Evolutionary conservation across 2,113 vertebrate species (phyloP).

Genomic region (Butorides virescens): DNA sequence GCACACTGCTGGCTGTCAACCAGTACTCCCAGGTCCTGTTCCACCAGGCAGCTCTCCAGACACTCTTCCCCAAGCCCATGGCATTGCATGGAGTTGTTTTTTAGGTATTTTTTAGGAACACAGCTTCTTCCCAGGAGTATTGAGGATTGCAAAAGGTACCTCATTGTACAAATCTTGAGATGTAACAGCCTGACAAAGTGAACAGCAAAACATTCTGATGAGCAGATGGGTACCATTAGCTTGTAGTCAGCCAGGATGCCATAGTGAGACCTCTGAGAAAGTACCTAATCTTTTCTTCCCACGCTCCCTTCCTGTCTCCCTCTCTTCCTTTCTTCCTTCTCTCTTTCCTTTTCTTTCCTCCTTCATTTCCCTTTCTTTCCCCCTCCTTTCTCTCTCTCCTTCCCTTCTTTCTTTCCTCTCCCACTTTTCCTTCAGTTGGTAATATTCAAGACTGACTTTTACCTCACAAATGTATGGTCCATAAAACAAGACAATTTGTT

Average conservation of each 20-base stretch:
- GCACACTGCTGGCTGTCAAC: too few species aligned
- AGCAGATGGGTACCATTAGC: background rate
- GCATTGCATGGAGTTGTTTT: too few species aligned
- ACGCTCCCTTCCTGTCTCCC: background rate
- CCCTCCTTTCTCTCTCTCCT: background rate
- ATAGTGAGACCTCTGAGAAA: background rate
- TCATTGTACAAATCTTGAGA: background rate
- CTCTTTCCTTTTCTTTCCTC: background rate
- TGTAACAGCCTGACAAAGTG: background rate
- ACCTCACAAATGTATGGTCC: background rate
- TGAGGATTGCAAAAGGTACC: background rate
- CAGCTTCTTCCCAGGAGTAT: background rate
- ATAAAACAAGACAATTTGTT: background rate
- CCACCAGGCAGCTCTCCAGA: too few species aligned
- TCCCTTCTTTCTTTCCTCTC: background rate
- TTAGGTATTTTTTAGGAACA: background rate
- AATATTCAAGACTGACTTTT: background rate
- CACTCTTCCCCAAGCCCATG: too few species aligned
- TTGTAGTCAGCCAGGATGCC: background rate
- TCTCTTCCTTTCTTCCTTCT: background rate
- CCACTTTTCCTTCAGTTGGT: background rate
- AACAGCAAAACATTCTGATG: background rate
- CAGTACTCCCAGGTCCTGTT: too few species aligned
- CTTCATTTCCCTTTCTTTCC: too few species aligned
- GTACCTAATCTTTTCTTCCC: background rate